These are phyloP conservation scores for Phymatocera aterrima DNA, from an alignment of 2,888 invertebrate species.

Conservation along the genomic window DNA sequence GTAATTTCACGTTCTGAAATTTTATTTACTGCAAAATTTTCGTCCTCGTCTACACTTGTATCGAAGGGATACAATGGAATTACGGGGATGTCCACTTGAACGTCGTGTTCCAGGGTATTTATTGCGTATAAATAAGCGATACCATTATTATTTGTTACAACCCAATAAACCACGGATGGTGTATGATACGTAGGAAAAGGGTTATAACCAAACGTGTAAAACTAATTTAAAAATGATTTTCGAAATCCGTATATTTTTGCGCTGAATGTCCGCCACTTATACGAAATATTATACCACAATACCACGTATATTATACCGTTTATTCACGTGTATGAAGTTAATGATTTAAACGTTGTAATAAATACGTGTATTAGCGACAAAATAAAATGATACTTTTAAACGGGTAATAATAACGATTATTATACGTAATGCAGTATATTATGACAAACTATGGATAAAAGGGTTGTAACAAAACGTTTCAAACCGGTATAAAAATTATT, in stretches of 20 bases:
- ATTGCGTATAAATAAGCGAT: no score
- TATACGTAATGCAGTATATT: not conserved
- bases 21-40: no score
- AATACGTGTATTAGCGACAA: not conserved
- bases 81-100: no score
- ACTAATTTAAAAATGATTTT: not conserved
- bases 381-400: no score
- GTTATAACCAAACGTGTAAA: conserved; percentile 12
- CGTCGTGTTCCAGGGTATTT: no score
- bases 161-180: conserved; percentile 15
- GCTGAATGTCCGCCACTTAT: conserved; percentile 11
- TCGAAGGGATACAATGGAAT: no score
- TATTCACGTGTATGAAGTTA: not conserved
- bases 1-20: no score
- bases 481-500: not conserved
- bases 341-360: not conserved
- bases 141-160: no score
- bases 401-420: not conserved
- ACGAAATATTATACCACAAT: not conserved
- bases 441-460: not conserved
- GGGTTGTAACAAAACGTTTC: not conserved
- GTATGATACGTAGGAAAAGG: conserved; percentile 11
- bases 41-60: no score
- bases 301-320: not conserved
- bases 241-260: not conserved